Base-by-base conservation (phyloP, 2,113 vertebrate species). In the Himantopus leucocephalus region DNA sequence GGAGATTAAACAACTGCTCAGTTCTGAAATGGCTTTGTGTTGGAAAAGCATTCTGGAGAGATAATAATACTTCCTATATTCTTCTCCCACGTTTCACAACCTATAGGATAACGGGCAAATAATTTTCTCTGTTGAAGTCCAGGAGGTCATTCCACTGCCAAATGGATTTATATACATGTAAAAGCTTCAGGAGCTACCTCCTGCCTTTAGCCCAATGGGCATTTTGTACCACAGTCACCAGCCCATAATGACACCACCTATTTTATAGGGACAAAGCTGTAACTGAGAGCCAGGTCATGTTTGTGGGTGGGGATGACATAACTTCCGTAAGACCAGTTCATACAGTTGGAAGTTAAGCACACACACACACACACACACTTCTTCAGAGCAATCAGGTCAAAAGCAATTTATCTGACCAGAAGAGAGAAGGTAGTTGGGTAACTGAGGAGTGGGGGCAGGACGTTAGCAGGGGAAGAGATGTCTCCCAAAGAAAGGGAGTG, bases 321-420 rank as follows among this genome's bases (percentile, higher is more conserved):
- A 89, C 68, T 67, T 81, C 53, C 53, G 14, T 20, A 23, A 82
- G 77, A 82, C n/a, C 41, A 55, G 55, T 26, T 89, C 64, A 19
- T 23, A 16, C 5, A 67, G 63, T 2, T 91, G 37, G 50, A 80
- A 92, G 47, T 64, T 71, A 45, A 41, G 11, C 45, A 53, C 34
- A 86, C 10, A 45, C 35, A 53, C 34, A 86, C 10, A 45, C 35
- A 35, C 35, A 59, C 17, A 1, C 37, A 39, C 68, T 88, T 73
- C 48, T 73, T 88, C n/a, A 55, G 48, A 88, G 60, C 35, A 90
- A 90, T 34, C 55, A 72, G 95, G 84, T 87, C 86, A 95, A 82
- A 94, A 94, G 16, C 86, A 87, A 91, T 92, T 96, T 94, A 62
- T 56, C 64, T 81, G 41, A 56, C 41, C 59, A 7, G 70, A 84